Evolutionary conservation across 1,140 invertebrate genomes (phyloP).

Genomic region (Brachionus angularis): DNA sequence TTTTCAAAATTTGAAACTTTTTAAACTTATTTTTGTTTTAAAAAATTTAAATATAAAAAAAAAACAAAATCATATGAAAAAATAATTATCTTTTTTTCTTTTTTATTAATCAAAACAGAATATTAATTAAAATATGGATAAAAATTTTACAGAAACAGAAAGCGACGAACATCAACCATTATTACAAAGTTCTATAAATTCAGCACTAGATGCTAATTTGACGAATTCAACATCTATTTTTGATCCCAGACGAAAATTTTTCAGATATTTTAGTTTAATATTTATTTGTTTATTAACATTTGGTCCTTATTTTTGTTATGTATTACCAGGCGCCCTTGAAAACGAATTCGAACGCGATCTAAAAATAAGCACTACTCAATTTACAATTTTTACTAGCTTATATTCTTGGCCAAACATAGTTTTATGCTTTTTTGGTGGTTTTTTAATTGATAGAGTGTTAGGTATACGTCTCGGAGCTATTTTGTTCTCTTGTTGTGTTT

Average conservation of each 20-base stretch:
- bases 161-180: background rate
- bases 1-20: too few relatives aligned
- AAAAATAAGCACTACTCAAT: constrained; percentile 7
- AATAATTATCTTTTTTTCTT: background rate
- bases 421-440: constrained; percentile 39
- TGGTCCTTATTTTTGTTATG: constrained; percentile 44
- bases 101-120: too few relatives aligned
- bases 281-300: constrained; percentile 37
- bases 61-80: too few relatives aligned
- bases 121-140: background rate
- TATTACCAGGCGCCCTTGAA: constrained; percentile 26
- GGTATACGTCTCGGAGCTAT: constrained; percentile 85
- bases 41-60: too few relatives aligned
- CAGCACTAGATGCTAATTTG: background rate
- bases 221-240: too few relatives aligned
- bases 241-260: constrained; percentile 20
- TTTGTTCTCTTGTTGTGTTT: constrained; percentile 76
- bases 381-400: constrained; percentile 25
- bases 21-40: too few relatives aligned
- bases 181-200: background rate
- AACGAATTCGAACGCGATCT: constrained; percentile 30
- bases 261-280: constrained; percentile 9
- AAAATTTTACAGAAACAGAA: background rate
- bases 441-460: constrained; percentile 60
- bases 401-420: constrained; percentile 42